A percentile compares a stretch with the other conserved stretches of the same genome.
These are phyloP conservation scores for Euglossa dilemma DNA, from an alignment of 1,140 invertebrate species.

Conservation along the genomic window DNA sequence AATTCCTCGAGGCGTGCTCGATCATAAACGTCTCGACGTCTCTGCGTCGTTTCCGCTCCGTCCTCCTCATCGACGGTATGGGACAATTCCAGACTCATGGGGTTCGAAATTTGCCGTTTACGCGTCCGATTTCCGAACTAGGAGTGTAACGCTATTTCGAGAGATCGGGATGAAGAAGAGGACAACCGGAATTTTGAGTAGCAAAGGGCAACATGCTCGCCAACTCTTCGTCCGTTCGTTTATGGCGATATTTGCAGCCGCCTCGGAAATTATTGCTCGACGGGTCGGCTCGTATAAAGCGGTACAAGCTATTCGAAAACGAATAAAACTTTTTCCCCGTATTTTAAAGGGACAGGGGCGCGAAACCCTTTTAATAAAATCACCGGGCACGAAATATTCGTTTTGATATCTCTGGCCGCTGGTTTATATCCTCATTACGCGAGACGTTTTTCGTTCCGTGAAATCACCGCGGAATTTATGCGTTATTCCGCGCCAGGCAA, in stretches of 20 bases:
- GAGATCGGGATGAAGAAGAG: conserved; percentile 15
- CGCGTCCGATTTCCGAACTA: conserved; percentile 4
- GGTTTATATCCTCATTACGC: neutral
- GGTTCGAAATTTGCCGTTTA: conserved; percentile 12
- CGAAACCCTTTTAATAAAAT: conserved; percentile 21
- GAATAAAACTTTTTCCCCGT: neutral
- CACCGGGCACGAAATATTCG: conserved; percentile 16
- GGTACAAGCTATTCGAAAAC: neutral
- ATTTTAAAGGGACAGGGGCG: neutral
- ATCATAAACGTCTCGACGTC: conserved; percentile 9
- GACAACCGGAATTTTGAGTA: conserved; percentile 2
- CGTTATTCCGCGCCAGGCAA: neutral
- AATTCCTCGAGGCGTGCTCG: conserved; percentile 17
- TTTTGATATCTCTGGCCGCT: neutral
- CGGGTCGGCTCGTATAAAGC: neutral
- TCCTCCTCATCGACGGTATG: neutral
- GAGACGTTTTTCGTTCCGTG: neutral
- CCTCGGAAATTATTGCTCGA: neutral
- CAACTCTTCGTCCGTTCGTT: neutral
- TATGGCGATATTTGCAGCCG: neutral
- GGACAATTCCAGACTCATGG: neutral
- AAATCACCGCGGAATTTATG: neutral
- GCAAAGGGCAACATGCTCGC: neutral
- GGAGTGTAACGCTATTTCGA: conserved; percentile 1
- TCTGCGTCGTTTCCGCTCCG: neutral